These are phyloP conservation scores for Acipenser oxyrinchus DNA, from an alignment of 2,797 vertebrate genomes.

Conservation along the genomic window DNA sequence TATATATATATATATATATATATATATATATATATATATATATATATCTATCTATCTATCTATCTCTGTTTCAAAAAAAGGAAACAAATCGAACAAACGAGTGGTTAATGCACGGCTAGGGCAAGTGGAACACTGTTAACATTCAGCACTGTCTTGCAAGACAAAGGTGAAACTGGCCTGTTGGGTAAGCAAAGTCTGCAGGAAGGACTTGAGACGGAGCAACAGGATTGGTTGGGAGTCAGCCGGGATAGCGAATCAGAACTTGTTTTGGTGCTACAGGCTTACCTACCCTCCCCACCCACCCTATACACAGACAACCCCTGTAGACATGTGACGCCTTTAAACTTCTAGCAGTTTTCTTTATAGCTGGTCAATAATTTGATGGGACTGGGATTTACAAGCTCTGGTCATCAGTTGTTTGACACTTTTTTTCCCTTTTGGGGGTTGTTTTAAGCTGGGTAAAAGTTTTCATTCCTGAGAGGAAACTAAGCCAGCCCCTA, in stretches of 20 bases:
- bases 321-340: slow-evolving; percentile 59
- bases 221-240: slow-evolving; percentile 28
- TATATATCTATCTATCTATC: no score
- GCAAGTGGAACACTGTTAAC: slow-evolving; percentile 60
- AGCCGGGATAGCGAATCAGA: slow-evolving; percentile 26
- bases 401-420: slow-evolving; percentile 51
- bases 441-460: slow-evolving; percentile 21
- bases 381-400: slow-evolving; percentile 53
- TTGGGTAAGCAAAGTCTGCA: slow-evolving; percentile 53
- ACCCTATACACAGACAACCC: slow-evolving; percentile 27
- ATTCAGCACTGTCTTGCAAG: slow-evolving; percentile 43
- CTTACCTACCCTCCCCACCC: slow-evolving; percentile 28
- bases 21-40: no score
- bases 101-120: slow-evolving; percentile 47
- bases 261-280: slow-evolving; percentile 64
- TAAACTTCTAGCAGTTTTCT: slow-evolving; percentile 30
- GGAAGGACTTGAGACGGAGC: slow-evolving; percentile 63
- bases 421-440: slow-evolving; percentile 21
- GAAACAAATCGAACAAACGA: slow-evolving; percentile 49
- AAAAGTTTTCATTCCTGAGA: slow-evolving; percentile 57
- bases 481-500: slow-evolving; percentile 36
- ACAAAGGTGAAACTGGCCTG: slow-evolving; percentile 21
- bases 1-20: no score
- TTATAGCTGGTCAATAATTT: slow-evolving; percentile 66
- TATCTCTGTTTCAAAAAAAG: slow-evolving; percentile 29